A percentile compares a stretch with the other conserved stretches of the same genome.
These are phyloP conservation scores for Tauraco hartlaubi DNA, from an alignment of 2,797 vertebrate species.

Conservation along the genomic window DNA sequence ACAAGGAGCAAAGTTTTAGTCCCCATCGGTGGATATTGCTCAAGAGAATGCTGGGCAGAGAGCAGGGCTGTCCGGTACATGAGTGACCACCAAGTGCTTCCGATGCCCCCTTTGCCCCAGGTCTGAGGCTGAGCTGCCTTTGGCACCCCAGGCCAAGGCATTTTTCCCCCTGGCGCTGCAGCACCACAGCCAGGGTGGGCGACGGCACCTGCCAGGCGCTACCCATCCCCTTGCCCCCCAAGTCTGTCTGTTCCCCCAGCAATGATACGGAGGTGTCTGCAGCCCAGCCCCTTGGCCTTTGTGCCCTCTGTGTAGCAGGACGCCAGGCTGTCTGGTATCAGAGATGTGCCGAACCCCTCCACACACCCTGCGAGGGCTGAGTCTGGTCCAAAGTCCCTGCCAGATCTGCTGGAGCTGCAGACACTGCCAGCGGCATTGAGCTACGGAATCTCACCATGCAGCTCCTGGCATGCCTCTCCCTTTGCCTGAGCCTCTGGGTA, in stretches of 20 bases:
- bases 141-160: not conserved
- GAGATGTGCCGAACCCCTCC: not conserved
- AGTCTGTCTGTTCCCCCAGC: not conserved
- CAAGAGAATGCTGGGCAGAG: not conserved
- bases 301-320: rapidly evolving
- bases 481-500: constrained; percentile 26
- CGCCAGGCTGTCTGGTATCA: rapidly evolving
- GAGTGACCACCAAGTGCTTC: not conserved
- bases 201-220: not conserved
- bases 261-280: not conserved
- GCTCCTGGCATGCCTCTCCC: not conserved
- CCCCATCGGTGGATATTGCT: rapidly evolving
- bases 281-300: constrained; percentile 18
- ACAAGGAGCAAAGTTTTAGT: not conserved
- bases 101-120: rapidly evolving
- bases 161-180: not conserved
- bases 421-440: rapidly evolving
- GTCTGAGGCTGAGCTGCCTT: not conserved
- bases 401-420: not conserved
- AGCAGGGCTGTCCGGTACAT: rapidly evolving
- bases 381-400: constrained; percentile 34
- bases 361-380: not conserved
- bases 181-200: rapidly evolving
- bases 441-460: not conserved
- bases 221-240: not conserved